Evolutionary conservation across 2,888 invertebrate genomes (phyloP), one percentile per base, ranked within the genome.

Genomic region (Zygogramma bicolorata): DNA sequence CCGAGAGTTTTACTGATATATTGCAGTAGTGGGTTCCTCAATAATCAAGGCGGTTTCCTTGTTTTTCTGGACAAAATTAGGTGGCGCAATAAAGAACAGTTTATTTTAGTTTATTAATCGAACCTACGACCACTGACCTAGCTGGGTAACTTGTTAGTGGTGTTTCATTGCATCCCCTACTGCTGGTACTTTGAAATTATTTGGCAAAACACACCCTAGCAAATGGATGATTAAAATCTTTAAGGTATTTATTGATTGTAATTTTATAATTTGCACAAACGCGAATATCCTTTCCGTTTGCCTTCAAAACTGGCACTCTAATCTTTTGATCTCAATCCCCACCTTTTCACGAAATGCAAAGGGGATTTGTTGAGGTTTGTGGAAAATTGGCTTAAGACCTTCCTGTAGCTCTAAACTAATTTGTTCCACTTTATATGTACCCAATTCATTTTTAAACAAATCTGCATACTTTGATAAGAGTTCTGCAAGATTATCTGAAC

Each of bases 241-340:
- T 34, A 29, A 75, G 40, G 60, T 58, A 61, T 60, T 73, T 71
- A 74, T 83, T 83, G 1, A 83, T 57, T 2, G 82, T 82, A 2
- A 80, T 74, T 67, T 81, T 82, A 63, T 81, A 82, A 70, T 81
- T 78, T n/a, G 72, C 78, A 57, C 79, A 82, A 25, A 77, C 58
- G 4, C 75, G 59, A 7, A 76, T 46, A 18, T 66, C 59, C 38
- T 68, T 76, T 10, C 71, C 73, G 60, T 73, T 62, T 10, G 31
- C 61, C 29, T 76, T 76, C 8, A 72, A 27, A 3, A 75, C 70
- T 13, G 70, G 69, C 22, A 74, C 74, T 40, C n/a, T n/a, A n/a
- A n/a, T n/a, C n/a, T n/a, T n/a, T n/a, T n/a, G n/a, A n/a, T n/a
- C 40, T 74, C 69, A 15, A 65, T 38, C 18, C 31, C 65, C 13